Base-by-base conservation (phyloP, 2,797 vertebrate genomes). In the Mus spretus region DNA sequence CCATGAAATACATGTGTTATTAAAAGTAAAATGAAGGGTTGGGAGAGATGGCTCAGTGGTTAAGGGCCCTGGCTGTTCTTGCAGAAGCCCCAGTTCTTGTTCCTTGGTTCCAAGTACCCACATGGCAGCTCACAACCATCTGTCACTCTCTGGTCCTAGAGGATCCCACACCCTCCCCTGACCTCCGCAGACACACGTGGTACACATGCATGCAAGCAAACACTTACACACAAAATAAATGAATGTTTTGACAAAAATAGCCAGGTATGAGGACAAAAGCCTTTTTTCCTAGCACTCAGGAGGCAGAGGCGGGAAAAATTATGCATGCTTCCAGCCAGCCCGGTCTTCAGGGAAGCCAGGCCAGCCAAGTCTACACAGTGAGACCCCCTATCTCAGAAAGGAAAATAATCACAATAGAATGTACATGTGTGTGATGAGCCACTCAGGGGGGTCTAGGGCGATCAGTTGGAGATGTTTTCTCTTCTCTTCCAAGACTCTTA, bases 1-100 rank as follows among this genome's bases (percentile, higher is more conserved):
- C 37, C 87, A 40, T 7, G 14, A 1, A 53, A 59, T 0, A 14
- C 13, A 13, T 3, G 3, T 19, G 31, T 77, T 67, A 61, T 80
- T 97, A 87, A 78, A 91, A 91, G 91, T 47, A 67, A 92, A 94
- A 88, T 67, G 92, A 96, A 72, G 28, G 26, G 44, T 19, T 34
- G 17, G 28, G 61, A 50, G 82, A 50, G 61, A 44, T 67, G 28
- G 61, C 19, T 50, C 61, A 13, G 44, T 50, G 40, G 40, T 50
- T 50, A 85, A 47, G 10, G 14, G 82, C 28, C 47, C 40, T 50
- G 61, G 40, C 4, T 47, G 17, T 40, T 84, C 82, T 84, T 13
- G 26, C 61, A n/a, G 19, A 67, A 47, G 83, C 4, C 17, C 19
- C 20, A 0, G 31, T 31, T 67, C 34, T 50, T 50, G 47, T 50